Base-by-base conservation (phyloP, 1,140 invertebrate species). In the Calephelis nemesis region DNA sequence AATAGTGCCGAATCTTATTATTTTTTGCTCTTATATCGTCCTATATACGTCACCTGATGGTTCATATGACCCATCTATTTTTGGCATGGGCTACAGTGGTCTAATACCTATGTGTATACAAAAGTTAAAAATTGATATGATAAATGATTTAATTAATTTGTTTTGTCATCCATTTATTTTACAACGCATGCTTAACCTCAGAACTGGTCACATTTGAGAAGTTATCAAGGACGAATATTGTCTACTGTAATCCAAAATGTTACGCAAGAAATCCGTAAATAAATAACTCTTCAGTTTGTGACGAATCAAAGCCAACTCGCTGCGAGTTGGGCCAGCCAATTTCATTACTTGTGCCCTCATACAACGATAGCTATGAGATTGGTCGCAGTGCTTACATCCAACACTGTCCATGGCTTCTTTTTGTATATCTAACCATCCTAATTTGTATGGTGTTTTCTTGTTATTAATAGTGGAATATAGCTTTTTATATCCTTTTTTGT, bases 391-490 rank as follows among this genome's bases (percentile, higher is more conserved):
- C 70, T 77, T 81, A 58, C 83, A 85, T 62, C 83, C 83, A 70
- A 15, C 71, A 76, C 12, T 6, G 12, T 11, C 12, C 12, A 0
- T 60, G 54, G 39, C 30, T n/a, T 60, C 5, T 39, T 15, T 7
- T 52, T 52, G 30, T 30, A 30, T 45, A 65, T 45, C 62, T 65
- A 74, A 82, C 82, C 82, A 82, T 70, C 82, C 82, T 39, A 84
- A 50, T 68, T 75, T 81, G 42, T 76, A 78, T 1, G 82, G 80
- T 10, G 49, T 71, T 4, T 69, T 73, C 40, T 69, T 68, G 47
- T 73, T 70, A 68, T 82, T 81, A 19, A 84, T 79, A 10, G 80
- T 79, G 7, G 82, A 77, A 74, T 82, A 84, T 11, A 84, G 69
- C 65, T 71, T 76, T 65, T 66, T 76, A 8, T 81, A 40, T 4